Percentiles rank a stretch among this genome's conserved stretches.
Evolutionary conservation across 1,140 invertebrate species (phyloP).

Genomic region (Lineus longissimus): DNA sequence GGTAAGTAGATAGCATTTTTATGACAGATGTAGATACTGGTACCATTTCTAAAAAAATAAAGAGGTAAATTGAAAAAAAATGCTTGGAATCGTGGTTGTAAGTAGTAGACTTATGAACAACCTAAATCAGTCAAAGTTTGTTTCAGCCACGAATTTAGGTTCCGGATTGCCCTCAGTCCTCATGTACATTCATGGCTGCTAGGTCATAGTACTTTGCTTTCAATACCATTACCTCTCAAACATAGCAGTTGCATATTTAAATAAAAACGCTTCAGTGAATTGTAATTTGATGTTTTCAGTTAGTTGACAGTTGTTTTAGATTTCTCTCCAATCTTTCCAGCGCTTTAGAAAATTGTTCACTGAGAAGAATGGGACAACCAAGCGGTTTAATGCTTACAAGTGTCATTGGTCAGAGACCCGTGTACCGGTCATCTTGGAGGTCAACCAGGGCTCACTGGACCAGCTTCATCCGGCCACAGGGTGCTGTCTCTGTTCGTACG

Average conservation of each 20-base stretch:
- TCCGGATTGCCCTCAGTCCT: no score
- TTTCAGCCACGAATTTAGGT: no score
- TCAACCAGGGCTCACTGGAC: constrained; percentile 82
- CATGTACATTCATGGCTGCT: no score
- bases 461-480: constrained; percentile 84
- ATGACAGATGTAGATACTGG: constrained; percentile 23
- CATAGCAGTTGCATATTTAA: no score
- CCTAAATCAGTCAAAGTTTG: no score
- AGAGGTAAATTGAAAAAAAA: no score
- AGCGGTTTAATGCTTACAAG: constrained; percentile 86
- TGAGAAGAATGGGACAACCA: constrained; percentile 31
- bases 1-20: constrained; percentile 66
- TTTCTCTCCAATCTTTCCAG: constrained; percentile 38
- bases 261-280: no score
- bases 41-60: background rate
- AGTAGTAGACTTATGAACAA: background rate
- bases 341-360: constrained; percentile 50
- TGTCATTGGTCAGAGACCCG: constrained; percentile 91
- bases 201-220: no score
- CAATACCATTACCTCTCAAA: no score
- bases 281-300: no score
- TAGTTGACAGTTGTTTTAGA: no score
- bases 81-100: constrained; percentile 20
- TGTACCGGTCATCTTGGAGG: constrained; percentile 81
- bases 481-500: constrained; percentile 67